Percentiles rank a stretch among this genome's conserved stretches.
phyloP scores from a whole-genome alignment of 2,888 invertebrate genomes.

The Rhyacophila evoluta region DNA sequence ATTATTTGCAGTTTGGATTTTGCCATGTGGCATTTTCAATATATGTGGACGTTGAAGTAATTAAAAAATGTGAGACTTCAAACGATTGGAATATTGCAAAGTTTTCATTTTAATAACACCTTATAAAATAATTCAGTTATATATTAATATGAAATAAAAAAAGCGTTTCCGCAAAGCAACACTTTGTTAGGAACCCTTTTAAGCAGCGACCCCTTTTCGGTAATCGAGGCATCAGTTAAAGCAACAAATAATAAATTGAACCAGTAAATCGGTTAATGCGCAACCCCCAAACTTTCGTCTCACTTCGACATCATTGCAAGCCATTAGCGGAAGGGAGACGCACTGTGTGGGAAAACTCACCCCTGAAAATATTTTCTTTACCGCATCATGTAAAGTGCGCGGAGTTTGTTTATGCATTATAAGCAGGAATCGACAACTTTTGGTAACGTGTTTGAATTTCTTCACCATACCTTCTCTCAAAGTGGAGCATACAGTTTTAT shows the following conservation, averaged over 20 bases:
- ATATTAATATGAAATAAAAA: too few relatives aligned
- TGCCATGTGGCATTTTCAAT: too few relatives aligned
- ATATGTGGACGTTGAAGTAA: too few relatives aligned
- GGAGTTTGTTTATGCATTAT: conserved; percentile 2
- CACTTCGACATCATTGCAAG: conserved; percentile 12
- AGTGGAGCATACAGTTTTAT: too few relatives aligned
- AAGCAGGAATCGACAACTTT: not conserved
- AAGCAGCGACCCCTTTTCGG: not conserved
- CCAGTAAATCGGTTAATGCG: conserved; percentile 33
- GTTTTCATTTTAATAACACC: too few relatives aligned
- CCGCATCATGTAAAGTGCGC: not conserved
- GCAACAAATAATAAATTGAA: conserved; percentile 52
- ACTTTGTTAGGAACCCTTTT: not conserved
- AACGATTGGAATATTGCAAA: too few relatives aligned
- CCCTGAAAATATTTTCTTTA: not conserved
- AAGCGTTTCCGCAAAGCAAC: not conserved
- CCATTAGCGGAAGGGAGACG: conserved; percentile 30
- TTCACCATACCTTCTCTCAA: too few relatives aligned
- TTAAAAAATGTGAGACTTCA: too few relatives aligned
- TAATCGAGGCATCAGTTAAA: conserved; percentile 43
- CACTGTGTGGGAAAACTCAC: not conserved
- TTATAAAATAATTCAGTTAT: too few relatives aligned
- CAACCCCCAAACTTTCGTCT: conserved; percentile 2
- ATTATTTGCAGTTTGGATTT: too few relatives aligned
- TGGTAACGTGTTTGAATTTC: too few relatives aligned